A percentile compares a stretch with the other conserved stretches of the same genome.
These are phyloP conservation scores for Takifugu flavidus DNA, from an alignment of 2,113 vertebrate species.

Conservation along the genomic window DNA sequence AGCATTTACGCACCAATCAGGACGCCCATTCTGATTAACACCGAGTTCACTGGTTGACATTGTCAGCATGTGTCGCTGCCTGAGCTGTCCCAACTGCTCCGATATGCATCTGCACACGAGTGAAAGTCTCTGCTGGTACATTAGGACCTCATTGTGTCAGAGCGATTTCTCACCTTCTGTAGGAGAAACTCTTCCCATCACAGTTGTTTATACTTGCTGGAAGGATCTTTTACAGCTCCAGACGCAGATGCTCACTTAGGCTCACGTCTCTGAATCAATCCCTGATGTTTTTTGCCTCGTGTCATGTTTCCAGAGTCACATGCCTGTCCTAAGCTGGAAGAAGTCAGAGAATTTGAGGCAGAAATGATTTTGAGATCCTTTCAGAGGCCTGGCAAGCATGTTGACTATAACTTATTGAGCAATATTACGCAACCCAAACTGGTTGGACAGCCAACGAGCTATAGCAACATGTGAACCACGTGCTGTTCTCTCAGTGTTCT, in stretches of 20 bases:
- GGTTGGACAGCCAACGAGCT: slow-evolving; percentile 51
- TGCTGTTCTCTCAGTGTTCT: too few species aligned
- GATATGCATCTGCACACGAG: background rate
- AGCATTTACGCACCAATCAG: slow-evolving; percentile 45
- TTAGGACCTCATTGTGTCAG: background rate
- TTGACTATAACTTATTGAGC: slow-evolving; percentile 17
- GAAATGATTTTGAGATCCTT: slow-evolving; percentile 10
- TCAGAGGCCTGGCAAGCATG: slow-evolving; percentile 19
- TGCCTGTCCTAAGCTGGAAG: background rate
- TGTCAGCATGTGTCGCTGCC: slow-evolving; percentile 8
- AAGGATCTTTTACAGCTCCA: slow-evolving; percentile 3
- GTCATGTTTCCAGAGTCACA: slow-evolving; percentile 50
- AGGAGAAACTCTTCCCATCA: background rate
- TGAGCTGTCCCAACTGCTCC: background rate
- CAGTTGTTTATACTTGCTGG: background rate
- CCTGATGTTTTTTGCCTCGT: background rate
- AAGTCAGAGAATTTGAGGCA: slow-evolving; percentile 1
- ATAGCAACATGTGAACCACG: slow-evolving; percentile 33
- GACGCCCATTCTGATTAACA: slow-evolving; percentile 40
- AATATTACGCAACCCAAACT: slow-evolving; percentile 61
- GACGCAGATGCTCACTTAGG: slow-evolving; percentile 5
- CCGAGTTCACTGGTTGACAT: background rate
- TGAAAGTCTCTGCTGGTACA: background rate
- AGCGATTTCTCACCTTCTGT: background rate
- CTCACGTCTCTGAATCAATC: slow-evolving; percentile 24